Conservation (phyloP, 1,140 invertebrate species). For the Drosophila paulistorum region DNA sequence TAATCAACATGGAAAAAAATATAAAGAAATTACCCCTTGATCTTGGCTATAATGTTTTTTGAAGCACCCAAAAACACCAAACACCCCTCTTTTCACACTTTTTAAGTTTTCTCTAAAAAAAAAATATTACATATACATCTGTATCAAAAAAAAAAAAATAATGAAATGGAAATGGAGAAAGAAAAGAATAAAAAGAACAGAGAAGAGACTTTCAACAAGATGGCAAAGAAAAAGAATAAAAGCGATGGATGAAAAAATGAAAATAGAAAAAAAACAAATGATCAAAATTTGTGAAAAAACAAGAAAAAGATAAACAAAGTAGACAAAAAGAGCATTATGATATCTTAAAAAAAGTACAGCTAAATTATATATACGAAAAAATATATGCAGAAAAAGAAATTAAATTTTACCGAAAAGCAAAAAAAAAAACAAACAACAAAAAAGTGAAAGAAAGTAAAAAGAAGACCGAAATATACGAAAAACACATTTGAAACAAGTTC, state of each 20-base stretch:
- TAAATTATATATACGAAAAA: conserved; percentile 72
- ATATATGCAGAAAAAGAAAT: conserved; percentile 70
- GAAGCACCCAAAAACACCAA: conserved; percentile 78
- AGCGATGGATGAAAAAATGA: conserved; percentile 33
- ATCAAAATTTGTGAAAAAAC: conserved; percentile 55
- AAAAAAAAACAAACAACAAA: conserved; percentile 50
- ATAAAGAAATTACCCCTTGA: conserved; percentile 38
- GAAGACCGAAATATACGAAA: conserved; percentile 67
- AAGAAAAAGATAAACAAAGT: conserved; percentile 54
- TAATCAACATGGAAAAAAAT: conserved; percentile 65
- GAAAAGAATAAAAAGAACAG: conserved; percentile 54
- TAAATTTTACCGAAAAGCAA: conserved; percentile 66
- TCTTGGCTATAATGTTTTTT: conserved; percentile 83
- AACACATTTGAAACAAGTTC: conserved; percentile 69
- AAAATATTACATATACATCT: conserved; percentile 35
- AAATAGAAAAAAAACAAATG: conserved; percentile 48
- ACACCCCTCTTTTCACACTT: conserved; percentile 77
- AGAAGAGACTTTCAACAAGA: conserved; percentile 52
- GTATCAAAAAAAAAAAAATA: conserved; percentile 47
- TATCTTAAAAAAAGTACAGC: conserved; percentile 27
- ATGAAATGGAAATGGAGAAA: conserved; percentile 44
- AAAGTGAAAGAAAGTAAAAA: conserved; percentile 51
- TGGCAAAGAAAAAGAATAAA: conserved; percentile 60
- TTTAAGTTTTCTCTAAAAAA: conserved; percentile 71
- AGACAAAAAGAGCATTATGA: conserved; percentile 47